Conservation (phyloP, 2,797 vertebrate genomes). For the Loris lydekkerianus region DNA sequence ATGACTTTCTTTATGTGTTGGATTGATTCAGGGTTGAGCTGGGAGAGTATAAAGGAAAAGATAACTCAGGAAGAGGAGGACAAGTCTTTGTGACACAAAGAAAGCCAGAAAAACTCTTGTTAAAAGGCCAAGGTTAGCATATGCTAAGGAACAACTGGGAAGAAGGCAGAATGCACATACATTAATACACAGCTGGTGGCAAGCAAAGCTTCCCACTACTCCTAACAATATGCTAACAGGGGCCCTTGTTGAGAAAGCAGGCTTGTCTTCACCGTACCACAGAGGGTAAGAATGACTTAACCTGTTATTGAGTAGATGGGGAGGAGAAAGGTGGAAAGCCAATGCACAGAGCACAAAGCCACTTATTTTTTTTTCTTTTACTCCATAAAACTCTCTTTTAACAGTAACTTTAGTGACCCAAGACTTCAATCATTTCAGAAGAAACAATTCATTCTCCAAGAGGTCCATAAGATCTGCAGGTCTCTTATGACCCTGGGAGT, state of each 20-base stretch:
- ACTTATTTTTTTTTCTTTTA: not conserved
- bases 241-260: not conserved
- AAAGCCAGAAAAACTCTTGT: not conserved
- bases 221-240: not conserved
- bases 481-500: not conserved
- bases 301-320: not conserved
- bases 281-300: slow-evolving; percentile 32
- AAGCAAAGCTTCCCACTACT: not conserved
- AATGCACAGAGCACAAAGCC: slow-evolving; percentile 26
- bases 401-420: not conserved
- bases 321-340: not conserved
- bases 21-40: not conserved
- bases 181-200: too few species aligned
- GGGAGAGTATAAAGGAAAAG: not conserved
- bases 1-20: not conserved
- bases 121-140: not conserved
- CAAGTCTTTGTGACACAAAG: not conserved
- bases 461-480: not conserved
- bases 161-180: not conserved
- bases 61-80: not conserved
- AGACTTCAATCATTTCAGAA: slow-evolving; percentile 52
- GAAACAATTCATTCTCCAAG: not conserved
- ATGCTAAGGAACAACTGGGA: not conserved
- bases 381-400: slow-evolving; percentile 65
- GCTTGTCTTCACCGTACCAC: not conserved